Evolutionary conservation across 2,888 invertebrate genomes (phyloP), one percentile per base, ranked within the genome.

Genomic region (Ochropacha duplaris): DNA sequence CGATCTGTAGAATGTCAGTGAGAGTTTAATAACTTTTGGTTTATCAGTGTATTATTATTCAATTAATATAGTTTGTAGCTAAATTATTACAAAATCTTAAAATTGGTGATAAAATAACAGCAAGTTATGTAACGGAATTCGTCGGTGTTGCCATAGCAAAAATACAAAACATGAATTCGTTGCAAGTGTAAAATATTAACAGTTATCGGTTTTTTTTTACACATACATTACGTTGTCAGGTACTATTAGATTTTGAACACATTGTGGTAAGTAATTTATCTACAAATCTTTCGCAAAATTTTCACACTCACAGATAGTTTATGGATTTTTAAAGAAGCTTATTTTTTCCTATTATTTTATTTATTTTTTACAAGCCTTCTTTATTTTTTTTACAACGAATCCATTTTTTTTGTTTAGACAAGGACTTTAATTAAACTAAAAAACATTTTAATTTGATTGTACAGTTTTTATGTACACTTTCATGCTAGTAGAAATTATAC

Each of bases 171-270:
- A 44, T 6, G 14, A 19, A 59, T 59, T 61, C 59, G 54, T 59
- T 58, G 51, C 57, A 59, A 58, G 61, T 55, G 61, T 59, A 54
- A 55, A 60, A 55, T 54, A 52, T n/a, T 36, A 36, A 36, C 9
- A 19, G 44, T 44, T 44, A 44, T 44, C 2, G 44, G 44, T 19
- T 19, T 19, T 44, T n/a, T 44, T 44, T 44, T 44, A 44, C 19
- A 44, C 19, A 6, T 44, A 44, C 44, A n/a, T 31, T 31, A 31
- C 12, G 31, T 44, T 9, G 19, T 44, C 44, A 44, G 44, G 44
- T 44, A 44, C 44, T 44, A 44, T 44, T 44, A 19, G 19, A 44
- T 44, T 44, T 44, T 44, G 44, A 44, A 44, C 44, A 44, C 44
- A 44, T 44, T 19, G 44, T 6, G 44, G 44, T 19, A 44, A 9